These are phyloP conservation scores for Criorhina ranunculi DNA, from an alignment of 2,888 invertebrate genomes.

Conservation along the genomic window DNA sequence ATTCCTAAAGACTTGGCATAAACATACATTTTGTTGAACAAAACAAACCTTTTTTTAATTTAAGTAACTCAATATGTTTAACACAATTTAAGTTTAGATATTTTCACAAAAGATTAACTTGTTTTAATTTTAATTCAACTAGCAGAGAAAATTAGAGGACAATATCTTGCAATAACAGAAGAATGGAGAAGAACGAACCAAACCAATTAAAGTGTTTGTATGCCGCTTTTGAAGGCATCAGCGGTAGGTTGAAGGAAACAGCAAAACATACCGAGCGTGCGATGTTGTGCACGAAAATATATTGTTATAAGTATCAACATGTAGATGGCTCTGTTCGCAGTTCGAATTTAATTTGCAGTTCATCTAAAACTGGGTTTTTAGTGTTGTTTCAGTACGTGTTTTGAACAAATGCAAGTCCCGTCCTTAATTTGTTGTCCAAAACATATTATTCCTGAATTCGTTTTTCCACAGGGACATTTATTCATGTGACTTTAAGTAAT, in stretches of 20 bases:
- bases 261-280: background rate
- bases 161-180: slow-evolving; percentile 45
- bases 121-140: background rate
- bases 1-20: background rate
- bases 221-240: slow-evolving; percentile 36
- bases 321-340: slow-evolving; percentile 23
- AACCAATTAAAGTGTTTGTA: slow-evolving; percentile 49
- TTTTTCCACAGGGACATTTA: too few relatives aligned
- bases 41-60: slow-evolving; percentile 45
- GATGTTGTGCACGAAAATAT: slow-evolving; percentile 12
- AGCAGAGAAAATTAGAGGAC: background rate
- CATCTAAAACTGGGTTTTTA: background rate
- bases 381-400: too few relatives aligned
- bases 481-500: too few relatives aligned
- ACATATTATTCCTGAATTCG: too few relatives aligned
- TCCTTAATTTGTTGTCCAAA: too few relatives aligned
- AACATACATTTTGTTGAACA: slow-evolving; percentile 11
- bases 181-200: slow-evolving; percentile 32
- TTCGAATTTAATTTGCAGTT: background rate
- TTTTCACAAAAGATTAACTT: background rate
- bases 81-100: background rate
- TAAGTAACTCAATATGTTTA: slow-evolving; percentile 1
- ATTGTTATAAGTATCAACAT: background rate
- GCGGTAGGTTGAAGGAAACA: slow-evolving; percentile 3
- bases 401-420: too few relatives aligned